Base-by-base conservation (phyloP, 2,113 vertebrate genomes). In the Centropus unirufus region DNA sequence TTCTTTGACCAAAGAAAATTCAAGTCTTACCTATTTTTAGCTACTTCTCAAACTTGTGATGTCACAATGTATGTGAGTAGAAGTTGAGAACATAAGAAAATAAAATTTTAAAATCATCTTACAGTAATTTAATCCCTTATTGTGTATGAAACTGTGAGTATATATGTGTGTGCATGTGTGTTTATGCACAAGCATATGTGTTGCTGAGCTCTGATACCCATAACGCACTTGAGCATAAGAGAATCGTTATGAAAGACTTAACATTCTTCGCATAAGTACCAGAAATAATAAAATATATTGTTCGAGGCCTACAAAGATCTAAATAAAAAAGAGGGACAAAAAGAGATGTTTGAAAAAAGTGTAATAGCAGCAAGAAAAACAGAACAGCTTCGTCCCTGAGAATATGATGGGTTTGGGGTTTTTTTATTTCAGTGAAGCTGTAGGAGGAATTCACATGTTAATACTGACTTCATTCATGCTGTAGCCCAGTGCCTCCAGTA, bases 361-460 rank as follows among this genome's bases (percentile, higher is more conserved):
- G 10, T 57, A 55, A n/a, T 30, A 73, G 63, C 51, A 62, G 26
- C 18, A 77, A 80, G 54, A 69, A 52, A 78, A 90, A 22, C 40
- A 58, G 58, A 64, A 55, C 12, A 46, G 46, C 20, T 81, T 62
- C 0, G 0, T 93, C 80, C 52, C 46, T 80, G 36, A 66, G 66
- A 89, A 63, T 63, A 39, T 24, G 12, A 0, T 70, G 21, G 9
- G 0, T 10, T 24, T 76, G n/a, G n/a, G n/a, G 36, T 36, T 36
- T 36, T 36, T 36, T 93, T 87, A 87, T 61, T 29, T 55, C 40
- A 64, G n/a, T 40, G 49, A 70, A 84, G 54, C 44, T 92, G 21
- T 67, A 83, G 69, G 64, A 92, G 69, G 34, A 91, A 84, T 91
- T 44, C 21, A 4, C 63, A 42, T 95, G 95, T 82, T 67, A 80